These are phyloP conservation scores for Paraplagusia blochii DNA, from an alignment of 2,113 vertebrate species.

Conservation along the genomic window DNA sequence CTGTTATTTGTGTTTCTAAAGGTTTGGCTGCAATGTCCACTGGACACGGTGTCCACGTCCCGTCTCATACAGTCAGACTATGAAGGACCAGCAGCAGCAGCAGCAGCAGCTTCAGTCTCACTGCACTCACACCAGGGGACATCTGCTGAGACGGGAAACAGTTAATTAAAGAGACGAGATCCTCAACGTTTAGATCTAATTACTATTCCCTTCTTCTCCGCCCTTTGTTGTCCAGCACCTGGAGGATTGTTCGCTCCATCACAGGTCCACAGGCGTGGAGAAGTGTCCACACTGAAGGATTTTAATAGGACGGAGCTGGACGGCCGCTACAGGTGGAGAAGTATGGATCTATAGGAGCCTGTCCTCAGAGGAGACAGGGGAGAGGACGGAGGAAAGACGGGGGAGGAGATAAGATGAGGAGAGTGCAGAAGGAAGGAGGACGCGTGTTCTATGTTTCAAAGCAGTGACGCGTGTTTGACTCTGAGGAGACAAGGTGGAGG, in stretches of 20 bases:
- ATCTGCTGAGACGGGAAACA: slow-evolving; percentile 8
- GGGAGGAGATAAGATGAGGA: slow-evolving; percentile 53
- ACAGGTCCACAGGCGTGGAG: slow-evolving; percentile 30
- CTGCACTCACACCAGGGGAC: slow-evolving; percentile 9
- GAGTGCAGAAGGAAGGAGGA: slow-evolving; percentile 51
- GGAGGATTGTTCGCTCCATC: slow-evolving; percentile 27
- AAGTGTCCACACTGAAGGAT: slow-evolving; percentile 24
- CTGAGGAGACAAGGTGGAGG: no score
- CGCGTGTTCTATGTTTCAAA: no score
- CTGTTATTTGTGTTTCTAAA: no score
- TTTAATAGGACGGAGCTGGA: slow-evolving; percentile 5
- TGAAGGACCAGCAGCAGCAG: no score
- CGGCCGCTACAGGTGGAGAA: slow-evolving; percentile 34
- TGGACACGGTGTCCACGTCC: no score
- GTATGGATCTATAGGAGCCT: slow-evolving; percentile 53
- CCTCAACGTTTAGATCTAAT: slow-evolving; percentile 33
- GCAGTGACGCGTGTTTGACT: no score
- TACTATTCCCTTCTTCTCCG: slow-evolving; percentile 43
- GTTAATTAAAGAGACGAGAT: slow-evolving; percentile 37
- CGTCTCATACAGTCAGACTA: no score
- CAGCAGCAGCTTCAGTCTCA: slow-evolving; percentile 21
- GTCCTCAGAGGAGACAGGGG: no score
- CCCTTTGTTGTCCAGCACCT: slow-evolving; percentile 29
- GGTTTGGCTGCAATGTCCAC: no score
- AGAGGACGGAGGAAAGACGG: no score